A percentile compares a stretch with the other conserved stretches of the same genome.
Conservation (phyloP, 2,888 invertebrate species). For the Vesta saturnalis region DNA sequence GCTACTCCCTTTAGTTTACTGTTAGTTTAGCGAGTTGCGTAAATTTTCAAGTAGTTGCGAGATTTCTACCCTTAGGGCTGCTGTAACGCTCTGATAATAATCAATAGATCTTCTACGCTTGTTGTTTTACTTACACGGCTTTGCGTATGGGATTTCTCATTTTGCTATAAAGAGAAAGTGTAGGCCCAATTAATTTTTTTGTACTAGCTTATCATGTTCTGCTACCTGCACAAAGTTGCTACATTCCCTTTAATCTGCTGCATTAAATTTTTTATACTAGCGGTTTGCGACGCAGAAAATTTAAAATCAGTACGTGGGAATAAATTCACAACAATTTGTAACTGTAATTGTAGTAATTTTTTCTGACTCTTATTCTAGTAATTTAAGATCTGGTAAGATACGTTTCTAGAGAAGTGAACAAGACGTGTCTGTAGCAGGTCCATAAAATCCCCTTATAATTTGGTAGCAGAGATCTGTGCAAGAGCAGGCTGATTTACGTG, state of each 20-base stretch:
- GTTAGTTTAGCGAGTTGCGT: slow-evolving; percentile 12
- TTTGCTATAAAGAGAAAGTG: neutral
- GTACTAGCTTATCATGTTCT: too few species aligned
- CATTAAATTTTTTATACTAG: neutral
- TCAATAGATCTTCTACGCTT: slow-evolving; percentile 16
- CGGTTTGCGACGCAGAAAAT: neutral
- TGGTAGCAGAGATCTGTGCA: slow-evolving; percentile 31
- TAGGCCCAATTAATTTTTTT: neutral
- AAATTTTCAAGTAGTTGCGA: slow-evolving; percentile 15
- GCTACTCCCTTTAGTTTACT: neutral
- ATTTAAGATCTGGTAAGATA: slow-evolving; percentile 6
- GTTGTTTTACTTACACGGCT: slow-evolving; percentile 13
- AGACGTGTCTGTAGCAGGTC: slow-evolving; percentile 28
- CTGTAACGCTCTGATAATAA: slow-evolving; percentile 11
- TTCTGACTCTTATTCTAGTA: slow-evolving; percentile 1
- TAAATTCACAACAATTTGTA: slow-evolving; percentile 4
- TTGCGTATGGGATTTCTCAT: neutral
- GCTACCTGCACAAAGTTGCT: slow-evolving; percentile 9
- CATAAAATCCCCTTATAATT: slow-evolving; percentile 32
- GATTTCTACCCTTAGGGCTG: slow-evolving; percentile 12
- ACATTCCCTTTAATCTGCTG: neutral
- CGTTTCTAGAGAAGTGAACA: slow-evolving; percentile 24
- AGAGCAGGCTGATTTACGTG: slow-evolving; percentile 41
- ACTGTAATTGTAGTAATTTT: slow-evolving; percentile 9
- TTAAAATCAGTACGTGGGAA: slow-evolving; percentile 4